A percentile compares a stretch with the other conserved stretches of the same genome.
These are phyloP conservation scores for Zaprionus lachaisei DNA, from an alignment of 1,140 invertebrate species.

Conservation along the genomic window DNA sequence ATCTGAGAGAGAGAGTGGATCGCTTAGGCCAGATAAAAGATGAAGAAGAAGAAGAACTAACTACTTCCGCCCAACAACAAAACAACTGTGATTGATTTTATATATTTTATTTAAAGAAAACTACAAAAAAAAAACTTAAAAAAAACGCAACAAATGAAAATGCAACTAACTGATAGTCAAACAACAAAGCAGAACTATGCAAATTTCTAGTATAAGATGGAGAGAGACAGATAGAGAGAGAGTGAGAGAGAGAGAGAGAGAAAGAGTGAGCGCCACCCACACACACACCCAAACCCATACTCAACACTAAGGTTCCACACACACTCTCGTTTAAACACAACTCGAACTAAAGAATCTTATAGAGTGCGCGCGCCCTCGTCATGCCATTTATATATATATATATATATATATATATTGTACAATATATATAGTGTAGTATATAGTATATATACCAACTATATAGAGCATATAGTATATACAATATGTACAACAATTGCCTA, in stretches of 20 bases:
- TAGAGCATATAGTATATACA: not conserved
- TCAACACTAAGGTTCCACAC: conserved; percentile 23
- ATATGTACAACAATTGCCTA: conserved; percentile 58
- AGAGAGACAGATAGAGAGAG: conserved; percentile 14
- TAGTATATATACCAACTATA: conserved; percentile 13
- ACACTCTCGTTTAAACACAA: not conserved
- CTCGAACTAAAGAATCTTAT: conserved; percentile 76
- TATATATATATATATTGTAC: conserved; percentile 31
- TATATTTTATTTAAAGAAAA: conserved; percentile 57
- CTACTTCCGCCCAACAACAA: conserved; percentile 77
- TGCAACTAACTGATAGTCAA: conserved; percentile 17
- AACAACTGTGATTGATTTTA: conserved; percentile 84
- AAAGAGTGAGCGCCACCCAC: conserved; percentile 24
- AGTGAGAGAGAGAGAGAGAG: conserved; percentile 1
- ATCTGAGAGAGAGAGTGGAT: conserved; percentile 24
- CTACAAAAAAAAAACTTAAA: conserved; percentile 35
- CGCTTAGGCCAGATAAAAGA: conserved; percentile 55
- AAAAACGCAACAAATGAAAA: conserved; percentile 38
- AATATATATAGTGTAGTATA: conserved; percentile 14
- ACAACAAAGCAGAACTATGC: conserved; percentile 61
- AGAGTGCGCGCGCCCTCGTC: conserved; percentile 43
- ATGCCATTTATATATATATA: conserved; percentile 48
- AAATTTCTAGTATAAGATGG: conserved; percentile 60
- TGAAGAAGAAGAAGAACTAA: conserved; percentile 43
- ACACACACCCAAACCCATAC: conserved; percentile 7